Base-by-base conservation (phyloP, 2,113 vertebrate genomes). In the Pandion haliaetus region DNA sequence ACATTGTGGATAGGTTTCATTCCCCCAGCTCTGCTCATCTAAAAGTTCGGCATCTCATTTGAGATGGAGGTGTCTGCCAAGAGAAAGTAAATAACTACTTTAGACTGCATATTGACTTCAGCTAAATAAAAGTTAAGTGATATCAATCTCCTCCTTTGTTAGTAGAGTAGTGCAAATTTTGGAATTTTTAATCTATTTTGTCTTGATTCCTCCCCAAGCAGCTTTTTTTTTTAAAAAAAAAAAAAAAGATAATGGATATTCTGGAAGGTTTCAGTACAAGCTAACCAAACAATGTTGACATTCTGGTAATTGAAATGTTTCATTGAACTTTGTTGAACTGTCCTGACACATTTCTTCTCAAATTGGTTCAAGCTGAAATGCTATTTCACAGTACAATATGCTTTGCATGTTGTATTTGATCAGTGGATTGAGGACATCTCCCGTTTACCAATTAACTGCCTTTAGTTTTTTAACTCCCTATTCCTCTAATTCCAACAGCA, bases 261-360 rank as follows among this genome's bases (percentile, higher is more conserved):
- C 58, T 91, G 70, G 54, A 89, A 94, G 62, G 71, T 63, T 89
- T 91, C 73, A 61, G 62, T 63, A 83, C 40, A 65, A 95, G 62
- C 78, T 93, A 61, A 91, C 94, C 87, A 92, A 93, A 87, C 91
- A 95, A 24, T 17, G 14, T 8, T 97, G 96, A 95, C 97, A 89
- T 89, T 89, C 69, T 85, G 77, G 74, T 92, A 97, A 97, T 96
- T 95, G 91, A 97, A 97, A 92, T 34, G 86, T 87, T 97, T 82
- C 86, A 40, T 3, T 94, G 86, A 93, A 92, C 83, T 95, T 96
- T 97, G 90, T 54, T 93, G 92, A 91, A 85, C 80, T 85, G 77
- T 76, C 94, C 92, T 94, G 96, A 97, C 94, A 94, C 83, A 84
- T 95, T 91, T 91, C 86, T 95, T 61, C 83, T 94, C 88, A 86